Conservation (phyloP, 2,797 vertebrate species). For the Capromys pilorides region DNA sequence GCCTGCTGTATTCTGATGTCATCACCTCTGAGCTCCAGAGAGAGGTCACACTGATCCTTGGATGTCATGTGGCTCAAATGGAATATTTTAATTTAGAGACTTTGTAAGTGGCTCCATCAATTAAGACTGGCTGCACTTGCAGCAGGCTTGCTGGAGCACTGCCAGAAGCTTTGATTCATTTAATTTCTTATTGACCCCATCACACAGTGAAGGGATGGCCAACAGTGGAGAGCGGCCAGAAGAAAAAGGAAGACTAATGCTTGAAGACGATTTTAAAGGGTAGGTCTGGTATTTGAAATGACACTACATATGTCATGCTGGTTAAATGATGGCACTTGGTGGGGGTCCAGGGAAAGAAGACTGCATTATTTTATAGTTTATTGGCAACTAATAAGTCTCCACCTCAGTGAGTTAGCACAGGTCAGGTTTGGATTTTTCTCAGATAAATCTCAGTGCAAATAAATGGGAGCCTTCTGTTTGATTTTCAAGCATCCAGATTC, state of each 20-base stretch:
- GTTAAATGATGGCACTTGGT: conserved; percentile 16
- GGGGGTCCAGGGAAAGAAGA: background rate
- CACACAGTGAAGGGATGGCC: background rate
- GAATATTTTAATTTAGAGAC: conserved; percentile 74
- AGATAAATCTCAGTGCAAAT: background rate
- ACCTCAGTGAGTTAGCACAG: background rate
- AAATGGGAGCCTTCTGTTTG: background rate
- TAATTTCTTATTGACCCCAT: conserved; percentile 56
- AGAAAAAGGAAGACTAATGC: conserved; percentile 48
- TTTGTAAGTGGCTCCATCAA: conserved; percentile 53
- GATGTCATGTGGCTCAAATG: conserved; percentile 64
- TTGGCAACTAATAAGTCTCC: conserved; percentile 27
- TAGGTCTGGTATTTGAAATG: conserved; percentile 42
- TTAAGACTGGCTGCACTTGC: conserved; percentile 51
- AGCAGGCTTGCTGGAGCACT: conserved; percentile 21
- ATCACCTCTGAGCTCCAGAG: background rate
- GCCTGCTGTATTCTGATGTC: conserved; percentile 68
- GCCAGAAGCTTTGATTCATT: conserved; percentile 64
- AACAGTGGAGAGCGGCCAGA: conserved; percentile 35
- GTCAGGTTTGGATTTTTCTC: conserved; percentile 2
- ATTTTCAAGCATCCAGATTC: background rate
- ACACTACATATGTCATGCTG: background rate
- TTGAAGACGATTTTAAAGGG: conserved; percentile 41
- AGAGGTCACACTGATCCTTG: conserved; percentile 14
- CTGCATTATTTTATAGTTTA: conserved; percentile 4